Evolutionary conservation across 2,113 vertebrate genomes (phyloP).

Genomic region (Puntigrus tetrazona): DNA sequence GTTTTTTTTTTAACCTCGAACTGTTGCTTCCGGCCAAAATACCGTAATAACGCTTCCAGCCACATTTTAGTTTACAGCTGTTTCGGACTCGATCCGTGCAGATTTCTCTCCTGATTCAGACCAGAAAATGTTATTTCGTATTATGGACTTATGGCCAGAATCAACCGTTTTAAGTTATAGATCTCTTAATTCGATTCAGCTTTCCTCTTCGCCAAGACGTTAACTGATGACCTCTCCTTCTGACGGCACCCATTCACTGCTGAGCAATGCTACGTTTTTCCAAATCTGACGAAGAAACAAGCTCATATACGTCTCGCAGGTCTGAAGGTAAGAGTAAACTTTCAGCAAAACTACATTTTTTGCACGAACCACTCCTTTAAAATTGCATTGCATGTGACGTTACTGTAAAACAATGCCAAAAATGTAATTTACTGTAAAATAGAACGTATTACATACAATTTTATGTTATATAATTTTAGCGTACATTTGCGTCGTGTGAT

Average conservation of each 20-base stretch:
- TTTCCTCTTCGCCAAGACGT: too few relatives aligned
- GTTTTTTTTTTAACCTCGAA: neutral
- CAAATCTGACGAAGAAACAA: constrained; percentile 1
- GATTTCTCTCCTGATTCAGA: neutral
- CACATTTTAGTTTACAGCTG: too few relatives aligned
- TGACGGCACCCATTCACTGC: neutral
- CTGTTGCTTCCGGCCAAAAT: neutral
- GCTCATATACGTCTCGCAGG: neutral
- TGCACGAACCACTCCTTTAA: neutral
- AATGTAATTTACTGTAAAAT: neutral
- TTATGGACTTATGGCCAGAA: too few relatives aligned
- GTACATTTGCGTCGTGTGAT: neutral
- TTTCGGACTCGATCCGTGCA: neutral
- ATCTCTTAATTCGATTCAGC: neutral
- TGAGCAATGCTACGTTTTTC: neutral
- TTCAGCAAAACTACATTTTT: neutral
- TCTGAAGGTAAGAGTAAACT: too few relatives aligned
- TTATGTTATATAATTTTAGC: neutral
- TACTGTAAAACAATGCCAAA: neutral
- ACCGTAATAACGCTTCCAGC: too few relatives aligned
- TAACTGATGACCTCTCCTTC: neutral
- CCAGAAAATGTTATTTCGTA: too few relatives aligned
- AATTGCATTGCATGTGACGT: neutral
- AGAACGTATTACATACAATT: neutral
- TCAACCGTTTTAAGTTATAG: too few relatives aligned